Conservation (phyloP, 2,113 vertebrate species). For the Rhizomys pruinosus region DNA sequence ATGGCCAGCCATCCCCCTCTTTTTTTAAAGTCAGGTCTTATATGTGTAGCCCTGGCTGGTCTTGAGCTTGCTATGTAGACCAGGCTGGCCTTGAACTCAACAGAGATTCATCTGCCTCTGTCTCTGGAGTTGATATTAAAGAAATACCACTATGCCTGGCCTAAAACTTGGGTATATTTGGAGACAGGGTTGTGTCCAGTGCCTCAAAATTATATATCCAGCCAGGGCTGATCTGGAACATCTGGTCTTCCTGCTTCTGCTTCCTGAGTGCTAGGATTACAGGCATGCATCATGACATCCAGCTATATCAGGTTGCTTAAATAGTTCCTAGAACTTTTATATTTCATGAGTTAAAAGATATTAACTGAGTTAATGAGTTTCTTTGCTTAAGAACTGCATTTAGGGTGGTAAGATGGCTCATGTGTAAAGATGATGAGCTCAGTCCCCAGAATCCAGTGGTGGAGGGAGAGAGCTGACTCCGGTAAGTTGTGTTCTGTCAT, state of each 20-base stretch:
- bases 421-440: background rate
- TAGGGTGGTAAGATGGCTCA: background rate
- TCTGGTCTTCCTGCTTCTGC: background rate
- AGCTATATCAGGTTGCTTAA: constrained; percentile 38
- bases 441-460: background rate
- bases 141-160: too few relatives aligned
- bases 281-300: background rate
- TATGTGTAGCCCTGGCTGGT: too few relatives aligned
- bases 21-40: too few relatives aligned
- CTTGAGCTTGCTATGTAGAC: too few relatives aligned
- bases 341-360: constrained; percentile 28
- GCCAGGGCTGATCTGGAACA: background rate
- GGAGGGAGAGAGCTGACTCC: background rate
- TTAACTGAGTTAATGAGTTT: constrained; percentile 51
- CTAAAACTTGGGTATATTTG: background rate
- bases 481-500: background rate
- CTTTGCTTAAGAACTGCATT: background rate
- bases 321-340: constrained; percentile 29
- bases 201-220: too few relatives aligned
- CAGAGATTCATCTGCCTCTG: too few relatives aligned
- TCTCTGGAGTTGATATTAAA: too few relatives aligned
- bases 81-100: too few relatives aligned
- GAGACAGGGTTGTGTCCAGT: background rate
- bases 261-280: background rate
- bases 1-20: too few relatives aligned